Evolutionary conservation across 1,140 invertebrate species (phyloP), one percentile per base, ranked within the genome.

Genomic region (Neodiprion pinetum): DNA sequence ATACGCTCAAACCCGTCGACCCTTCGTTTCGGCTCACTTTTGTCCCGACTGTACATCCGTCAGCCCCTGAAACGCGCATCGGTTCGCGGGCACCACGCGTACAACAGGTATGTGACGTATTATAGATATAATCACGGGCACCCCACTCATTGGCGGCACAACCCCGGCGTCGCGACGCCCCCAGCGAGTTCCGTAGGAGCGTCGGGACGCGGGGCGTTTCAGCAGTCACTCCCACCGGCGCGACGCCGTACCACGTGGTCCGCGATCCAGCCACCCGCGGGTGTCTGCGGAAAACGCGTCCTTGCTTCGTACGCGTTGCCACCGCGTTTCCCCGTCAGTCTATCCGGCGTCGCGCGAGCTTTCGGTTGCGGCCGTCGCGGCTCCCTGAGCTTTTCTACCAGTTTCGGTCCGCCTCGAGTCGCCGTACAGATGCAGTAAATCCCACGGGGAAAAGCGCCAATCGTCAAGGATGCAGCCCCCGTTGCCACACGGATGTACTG

Each of bases 171-270:
- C 21, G 67, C 14, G 21, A 23, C 17, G 70, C 75, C 40, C 67
- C 67, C 72, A 49, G 21, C 69, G 21, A 78, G 70, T 68, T 72
- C 75, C 69, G 74, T 81, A 81, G 81, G 80, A 82, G 69, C 78
- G 75, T 70, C 65, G 74, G 79, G 79, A 75, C 73, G 73, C 81
- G 80, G 82, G 82, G 81, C 82, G 84, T 82, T 85, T 77, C 28
- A 3, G 28, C 74, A 84, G 87, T 87, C 86, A 87, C 85, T 87
- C 86, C 86, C 86, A 89, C 87, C 88, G 87, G 82, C 86, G 84
- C 79, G 77, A 76, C 80, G 81, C 79, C 82, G 82, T 80, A 84
- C 83, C 84, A 85, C 86, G 86, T 87, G 86, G 81, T 80, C 23
- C 40, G 67, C 14, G 17, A 23, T 14, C 11, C 23, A 21, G 40